A percentile compares a stretch with the other conserved stretches of the same genome.
Conservation (phyloP, 2,113 vertebrate genomes). For the Hydropotes inermis region DNA sequence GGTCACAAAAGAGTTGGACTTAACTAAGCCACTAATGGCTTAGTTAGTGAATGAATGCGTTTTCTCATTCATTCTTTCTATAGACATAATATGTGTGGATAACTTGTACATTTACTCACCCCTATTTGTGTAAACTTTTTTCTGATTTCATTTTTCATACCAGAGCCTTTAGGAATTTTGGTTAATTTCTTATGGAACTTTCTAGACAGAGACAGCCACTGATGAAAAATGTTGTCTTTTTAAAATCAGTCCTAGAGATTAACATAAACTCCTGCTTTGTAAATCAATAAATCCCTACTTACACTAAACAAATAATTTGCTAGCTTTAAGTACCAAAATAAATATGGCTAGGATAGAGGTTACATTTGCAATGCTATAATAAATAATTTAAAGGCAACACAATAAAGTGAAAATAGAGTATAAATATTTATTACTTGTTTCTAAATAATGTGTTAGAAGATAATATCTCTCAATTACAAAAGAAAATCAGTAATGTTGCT, state of each 20-base stretch:
- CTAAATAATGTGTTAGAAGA: conserved; percentile 35
- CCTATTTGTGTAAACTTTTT: neutral
- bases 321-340: conserved; percentile 27
- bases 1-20: neutral
- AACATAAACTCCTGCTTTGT: neutral
- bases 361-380: conserved; percentile 9
- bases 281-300: neutral
- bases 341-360: neutral
- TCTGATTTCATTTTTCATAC: neutral
- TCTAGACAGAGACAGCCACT: neutral
- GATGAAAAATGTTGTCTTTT: neutral
- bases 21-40: neutral
- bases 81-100: neutral
- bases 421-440: conserved; percentile 43
- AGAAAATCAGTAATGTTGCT: neutral
- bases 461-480: neutral
- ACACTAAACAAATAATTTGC: neutral
- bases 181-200: neutral
- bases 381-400: conserved; percentile 33
- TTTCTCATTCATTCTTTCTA: neutral
- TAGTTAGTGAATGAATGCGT: neutral
- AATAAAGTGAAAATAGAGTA: neutral
- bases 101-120: neutral
- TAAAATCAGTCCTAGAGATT: neutral
- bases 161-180: neutral